Evolutionary conservation across 2,113 vertebrate species (phyloP), one percentile per base, ranked within the genome.

Genomic region (Sinocyclocheilus rhinocerous): DNA sequence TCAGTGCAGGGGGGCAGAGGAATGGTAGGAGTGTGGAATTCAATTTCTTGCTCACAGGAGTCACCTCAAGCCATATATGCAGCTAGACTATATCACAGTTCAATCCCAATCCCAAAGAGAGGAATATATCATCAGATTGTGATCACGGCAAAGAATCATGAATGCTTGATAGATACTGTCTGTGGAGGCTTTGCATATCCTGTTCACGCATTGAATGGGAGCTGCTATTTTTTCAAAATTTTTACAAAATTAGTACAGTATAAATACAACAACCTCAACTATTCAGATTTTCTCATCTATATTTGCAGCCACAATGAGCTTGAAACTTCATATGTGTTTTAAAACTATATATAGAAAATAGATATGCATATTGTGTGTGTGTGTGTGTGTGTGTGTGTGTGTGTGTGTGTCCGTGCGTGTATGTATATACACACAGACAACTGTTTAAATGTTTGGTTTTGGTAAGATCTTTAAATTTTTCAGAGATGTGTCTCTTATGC

Each of bases 11-110:
- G 36, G 11, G 1, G 29, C 16, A 39, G 4, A 10, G 13, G 45
- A 75, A 13, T 12, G n/a, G 50, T 59, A 59, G 26, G 67, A 26
- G 65, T 52, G 83, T 29, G 42, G 50, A 75, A 55, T 79, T 55
- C 24, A 33, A 83, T 81, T 81, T 81, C n/a, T 48, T 29, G 6
- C 26, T 36, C 45, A 67, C 9, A 22, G 61, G 80, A 83, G 45
- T 70, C 65, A 83, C 24, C 45, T 70, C 24, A 33, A 83, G 6
- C 24, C 6, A 3, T 33, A 50, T 69, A 48, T 36, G 45, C 24
- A 69, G 61, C 63, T 52, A 82, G 42, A 69, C 42, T 70, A 70
- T 70, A 81, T 67, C 26, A 69, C 63, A 63, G 29, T 69, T 70
- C 26, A 52, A 50, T 70, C 24, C 81, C 45, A 33, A 50, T 69